Conservation (phyloP, 2,797 vertebrate genomes). For the Rousettus madagascariensis region DNA sequence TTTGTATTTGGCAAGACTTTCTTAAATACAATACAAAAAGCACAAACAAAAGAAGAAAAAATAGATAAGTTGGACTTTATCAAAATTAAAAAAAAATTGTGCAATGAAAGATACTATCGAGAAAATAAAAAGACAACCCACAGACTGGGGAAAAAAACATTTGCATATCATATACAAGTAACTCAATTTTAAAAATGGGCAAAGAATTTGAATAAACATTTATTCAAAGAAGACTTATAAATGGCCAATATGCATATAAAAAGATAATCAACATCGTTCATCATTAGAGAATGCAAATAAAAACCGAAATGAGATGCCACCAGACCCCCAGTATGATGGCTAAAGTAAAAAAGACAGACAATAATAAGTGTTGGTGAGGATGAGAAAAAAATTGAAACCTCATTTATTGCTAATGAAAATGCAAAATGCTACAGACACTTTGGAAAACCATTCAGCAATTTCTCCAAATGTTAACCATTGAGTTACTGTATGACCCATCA, state of each 20-base stretch:
- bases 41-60: background rate
- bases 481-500: background rate
- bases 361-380: background rate
- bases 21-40: slow-evolving; percentile 12
- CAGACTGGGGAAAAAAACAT: background rate
- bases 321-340: background rate
- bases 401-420: background rate
- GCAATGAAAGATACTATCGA: background rate
- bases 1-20: background rate
- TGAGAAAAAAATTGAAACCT: background rate
- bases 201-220: background rate
- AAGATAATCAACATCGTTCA: background rate
- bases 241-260: background rate
- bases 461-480: background rate
- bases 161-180: background rate
- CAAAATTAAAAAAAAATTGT: background rate
- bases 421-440: background rate
- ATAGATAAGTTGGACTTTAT: background rate
- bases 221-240: background rate
- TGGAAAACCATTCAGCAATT: background rate
- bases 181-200: background rate
- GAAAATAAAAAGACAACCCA: background rate
- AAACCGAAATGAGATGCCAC: background rate
- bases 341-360: background rate
- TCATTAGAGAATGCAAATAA: background rate